These are phyloP conservation scores for Neosilurus mollespiculum DNA, from an alignment of 2,797 vertebrate genomes.

Conservation along the genomic window DNA sequence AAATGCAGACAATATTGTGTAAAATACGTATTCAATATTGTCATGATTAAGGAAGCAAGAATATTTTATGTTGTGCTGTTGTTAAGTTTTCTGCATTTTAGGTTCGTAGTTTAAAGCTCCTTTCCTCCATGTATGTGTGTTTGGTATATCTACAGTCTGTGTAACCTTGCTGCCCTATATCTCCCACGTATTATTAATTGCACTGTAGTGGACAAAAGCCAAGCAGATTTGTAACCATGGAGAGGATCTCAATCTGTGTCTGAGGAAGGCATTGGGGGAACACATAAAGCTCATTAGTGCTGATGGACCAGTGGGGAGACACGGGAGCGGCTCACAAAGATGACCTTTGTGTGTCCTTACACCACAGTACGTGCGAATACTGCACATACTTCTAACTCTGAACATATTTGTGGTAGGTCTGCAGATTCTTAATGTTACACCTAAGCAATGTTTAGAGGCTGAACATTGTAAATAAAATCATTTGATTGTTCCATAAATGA, in stretches of 20 bases:
- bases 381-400: neutral
- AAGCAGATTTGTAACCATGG: constrained; percentile 99
- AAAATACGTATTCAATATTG: neutral
- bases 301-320: constrained; percentile 83
- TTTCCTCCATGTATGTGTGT: constrained; percentile 30
- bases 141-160: constrained; percentile 69
- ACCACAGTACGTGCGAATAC: constrained; percentile 41
- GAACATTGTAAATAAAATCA: too few species aligned
- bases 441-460: constrained; percentile 44
- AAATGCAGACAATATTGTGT: neutral
- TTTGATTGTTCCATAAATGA: neutral
- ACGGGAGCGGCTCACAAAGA: constrained; percentile 72
- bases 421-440: neutral
- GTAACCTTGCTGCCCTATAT: constrained; percentile 89
- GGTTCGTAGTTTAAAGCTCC: too few species aligned
- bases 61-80: too few species aligned
- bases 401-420: neutral
- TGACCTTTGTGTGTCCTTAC: constrained; percentile 83
- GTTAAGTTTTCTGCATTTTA: neutral
- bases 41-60: neutral
- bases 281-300: constrained; percentile 98
- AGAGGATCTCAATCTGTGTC: constrained; percentile 99
- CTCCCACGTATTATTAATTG: constrained; percentile 96
- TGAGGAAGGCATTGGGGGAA: constrained; percentile 87
- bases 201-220: constrained; percentile 97